Evolutionary conservation across 2,797 vertebrate species (phyloP), one percentile per base, ranked within the genome.

Genomic region (Orestias chungarensis): DNA sequence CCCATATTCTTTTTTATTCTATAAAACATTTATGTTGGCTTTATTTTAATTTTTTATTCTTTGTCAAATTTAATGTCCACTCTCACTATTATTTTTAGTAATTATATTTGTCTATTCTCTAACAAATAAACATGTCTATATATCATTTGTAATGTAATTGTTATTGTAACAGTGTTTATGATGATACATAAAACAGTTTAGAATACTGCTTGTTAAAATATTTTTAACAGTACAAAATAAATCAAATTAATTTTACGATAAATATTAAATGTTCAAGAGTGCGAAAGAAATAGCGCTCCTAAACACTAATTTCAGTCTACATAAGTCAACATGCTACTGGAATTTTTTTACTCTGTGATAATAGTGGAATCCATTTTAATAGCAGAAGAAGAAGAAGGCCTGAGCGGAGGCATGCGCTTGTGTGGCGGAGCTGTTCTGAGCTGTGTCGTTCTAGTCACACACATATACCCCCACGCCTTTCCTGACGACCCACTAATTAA

Each of bases 401-500:
- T 4, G 64, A 50, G 57, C 75, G 61, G 65, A 1, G 61, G 46
- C 38, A 59, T 68, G 68, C 88, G 81, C 89, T 74, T 87, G 44
- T 74, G 85, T 73, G 89, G 81, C 80, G 27, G 73, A 81, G 89
- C 84, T 82, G 72, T 81, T 88, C 66, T 4, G 82, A 82, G 83
- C 69, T 67, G 52, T 85, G 90, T 86, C 74, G 81, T 92, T 88
- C 86, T 17, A 70, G 86, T 91, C 87, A 72, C 89, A 89, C 92
- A 86, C 90, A 62, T 8, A 23, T 15, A 0, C 54, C 12, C 57
- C 9, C 89, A 89, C 91, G 83, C 89, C 88, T 86, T 85, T 90
- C 87, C 79, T 75, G 73, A 75, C 87, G 84, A 91, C 88, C 91
- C 68, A 31, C 89, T 93, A 93, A 92, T 94, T 94, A 93, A 93